A percentile compares a stretch with the other conserved stretches of the same genome.
phyloP scores from a whole-genome alignment of 2,113 vertebrate species.

The Syngnathus floridae region DNA sequence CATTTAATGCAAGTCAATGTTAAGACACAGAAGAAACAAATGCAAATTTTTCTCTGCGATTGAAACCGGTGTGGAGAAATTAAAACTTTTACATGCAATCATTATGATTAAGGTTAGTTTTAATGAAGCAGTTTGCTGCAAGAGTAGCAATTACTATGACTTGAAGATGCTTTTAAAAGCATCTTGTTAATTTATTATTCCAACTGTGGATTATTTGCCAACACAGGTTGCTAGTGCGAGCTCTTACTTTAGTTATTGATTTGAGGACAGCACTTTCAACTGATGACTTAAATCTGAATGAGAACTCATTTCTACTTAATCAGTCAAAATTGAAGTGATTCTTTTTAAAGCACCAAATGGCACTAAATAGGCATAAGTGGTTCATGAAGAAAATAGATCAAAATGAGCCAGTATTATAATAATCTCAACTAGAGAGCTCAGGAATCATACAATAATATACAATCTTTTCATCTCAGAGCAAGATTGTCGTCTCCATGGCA shows the following conservation, averaged over 20 bases:
- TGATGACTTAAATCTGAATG: neutral
- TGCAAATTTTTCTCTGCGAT: neutral
- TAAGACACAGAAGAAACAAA: too few relatives aligned
- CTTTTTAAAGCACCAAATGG: neutral
- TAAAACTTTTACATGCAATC: too few relatives aligned
- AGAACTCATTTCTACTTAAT: neutral
- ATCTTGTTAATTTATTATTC: too few relatives aligned
- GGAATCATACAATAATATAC: neutral
- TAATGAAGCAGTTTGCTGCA: too few relatives aligned
- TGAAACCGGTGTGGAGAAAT: neutral
- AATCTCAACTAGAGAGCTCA: conserved; percentile 53
- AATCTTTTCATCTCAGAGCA: conserved; percentile 28
- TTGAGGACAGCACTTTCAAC: neutral
- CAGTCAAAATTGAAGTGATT: neutral
- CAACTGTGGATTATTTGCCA: neutral
- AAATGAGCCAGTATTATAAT: conserved; percentile 40
- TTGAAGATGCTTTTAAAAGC: neutral
- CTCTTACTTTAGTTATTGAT: neutral
- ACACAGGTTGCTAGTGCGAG: neutral
- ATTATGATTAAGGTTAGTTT: too few relatives aligned
- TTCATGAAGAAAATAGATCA: neutral
- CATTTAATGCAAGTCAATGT: neutral
- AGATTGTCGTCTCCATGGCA: conserved; percentile 61
- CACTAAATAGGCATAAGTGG: neutral
- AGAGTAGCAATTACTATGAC: neutral